Conservation (phyloP, 2,797 vertebrate genomes). For the Pygocentrus nattereri region DNA sequence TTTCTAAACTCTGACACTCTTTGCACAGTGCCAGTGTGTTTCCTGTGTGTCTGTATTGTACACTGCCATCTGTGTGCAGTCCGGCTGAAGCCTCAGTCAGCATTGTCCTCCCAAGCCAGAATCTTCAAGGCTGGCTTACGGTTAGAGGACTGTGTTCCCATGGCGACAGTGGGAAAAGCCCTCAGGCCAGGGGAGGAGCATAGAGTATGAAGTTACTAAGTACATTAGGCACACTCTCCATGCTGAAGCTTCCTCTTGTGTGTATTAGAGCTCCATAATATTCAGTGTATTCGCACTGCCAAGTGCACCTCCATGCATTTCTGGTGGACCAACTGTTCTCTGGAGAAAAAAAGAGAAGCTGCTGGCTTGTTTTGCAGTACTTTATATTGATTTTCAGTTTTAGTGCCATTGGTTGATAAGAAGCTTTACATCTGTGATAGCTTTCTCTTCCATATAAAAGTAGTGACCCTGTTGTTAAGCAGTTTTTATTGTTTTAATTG, state of each 20-base stretch:
- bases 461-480: no score
- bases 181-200: slow-evolving; percentile 6
- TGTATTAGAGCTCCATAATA: not conserved
- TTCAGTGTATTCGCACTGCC: not conserved
- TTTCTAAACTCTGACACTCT: not conserved
- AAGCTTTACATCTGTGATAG: no score
- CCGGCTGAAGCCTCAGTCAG: slow-evolving; percentile 4
- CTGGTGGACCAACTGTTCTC: not conserved
- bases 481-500: no score
- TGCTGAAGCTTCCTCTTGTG: not conserved
- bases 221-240: not conserved
- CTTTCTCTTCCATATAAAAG: no score
- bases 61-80: slow-evolving; percentile 31
- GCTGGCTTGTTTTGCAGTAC: no score
- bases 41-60: slow-evolving; percentile 13
- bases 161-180: slow-evolving; percentile 1
- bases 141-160: slow-evolving; percentile 36
- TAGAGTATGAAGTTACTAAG: slow-evolving; percentile 34
- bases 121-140: slow-evolving; percentile 34
- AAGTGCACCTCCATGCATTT: not conserved
- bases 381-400: not conserved
- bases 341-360: no score
- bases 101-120: slow-evolving; percentile 25
- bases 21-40: slow-evolving; percentile 13
- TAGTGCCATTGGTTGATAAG: no score